Base-by-base conservation (phyloP, 2,113 vertebrate species). In the Scomber scombrus region DNA sequence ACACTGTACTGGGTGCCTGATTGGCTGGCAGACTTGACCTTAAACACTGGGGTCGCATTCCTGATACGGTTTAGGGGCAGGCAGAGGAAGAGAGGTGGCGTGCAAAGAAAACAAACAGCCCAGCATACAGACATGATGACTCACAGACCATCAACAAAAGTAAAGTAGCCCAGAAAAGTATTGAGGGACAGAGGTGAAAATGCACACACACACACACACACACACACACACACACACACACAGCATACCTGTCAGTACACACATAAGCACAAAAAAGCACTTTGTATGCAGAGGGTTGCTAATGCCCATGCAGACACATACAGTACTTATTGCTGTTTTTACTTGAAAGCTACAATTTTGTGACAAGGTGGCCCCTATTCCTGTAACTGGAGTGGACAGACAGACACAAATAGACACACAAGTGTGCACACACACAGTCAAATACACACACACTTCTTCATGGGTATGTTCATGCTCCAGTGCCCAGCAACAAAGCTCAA, bases 401-500 rank as follows among this genome's bases (percentile, higher is more conserved):
- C 65, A 50, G 15, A 57, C 65, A 73, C 73, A 78, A 34, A 64
- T 54, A 75, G 81, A 80, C 79, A 71, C 66, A 63, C 50, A 69
- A 68, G 54, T 40, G 56, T 57, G 66, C 15, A 18, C 69, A 43
- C 51, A 73, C 64, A 16, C 12, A 34, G 5, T 40, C 34, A 40
- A 8, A 40, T 40, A 40, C 34, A 13, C 75, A 51, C 66, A 84
- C 75, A 89, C 84, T 84, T 67, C 89, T 86, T 81, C 75, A 69
- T 71, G 84, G 74, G 47, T 70, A 75, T 82, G 84, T 80, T 92
- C 81, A 92, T 72, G 89, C 90, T 90, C 92, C 88, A 93, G 70
- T 88, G 81, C 78, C 80, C 79, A 70, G 77, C 85, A 91, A 93
- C 91, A 94, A 93, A 94, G 89, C 80, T 88, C 82, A 86, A 90